These are phyloP conservation scores for Melinopterus prodromus DNA, from an alignment of 2,888 invertebrate species.

Conservation along the genomic window DNA sequence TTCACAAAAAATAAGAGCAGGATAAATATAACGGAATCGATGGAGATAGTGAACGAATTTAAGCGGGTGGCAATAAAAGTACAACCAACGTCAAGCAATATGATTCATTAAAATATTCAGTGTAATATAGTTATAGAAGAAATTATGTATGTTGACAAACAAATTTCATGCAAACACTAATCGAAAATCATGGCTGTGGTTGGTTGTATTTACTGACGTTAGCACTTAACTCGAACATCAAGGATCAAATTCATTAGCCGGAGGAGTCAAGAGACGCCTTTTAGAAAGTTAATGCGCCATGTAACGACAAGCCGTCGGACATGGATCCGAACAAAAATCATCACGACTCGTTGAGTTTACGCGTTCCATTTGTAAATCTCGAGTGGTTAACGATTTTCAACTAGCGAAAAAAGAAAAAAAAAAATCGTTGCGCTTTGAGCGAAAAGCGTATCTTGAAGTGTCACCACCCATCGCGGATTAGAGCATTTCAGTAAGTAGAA, in stretches of 20 bases:
- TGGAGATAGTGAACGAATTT: too few species aligned
- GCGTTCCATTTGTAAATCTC: background rate
- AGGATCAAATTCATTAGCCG: background rate
- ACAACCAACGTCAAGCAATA: too few species aligned
- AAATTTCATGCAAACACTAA: background rate
- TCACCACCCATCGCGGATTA: conserved; percentile 24
- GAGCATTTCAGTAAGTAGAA: conserved; percentile 21
- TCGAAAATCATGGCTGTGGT: background rate
- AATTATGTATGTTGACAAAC: background rate
- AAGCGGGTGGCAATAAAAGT: too few species aligned
- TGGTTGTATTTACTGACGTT: background rate
- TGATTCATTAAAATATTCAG: too few species aligned
- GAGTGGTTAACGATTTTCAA: background rate
- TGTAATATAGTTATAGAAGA: too few species aligned
- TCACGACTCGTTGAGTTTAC: background rate
- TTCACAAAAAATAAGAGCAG: too few species aligned
- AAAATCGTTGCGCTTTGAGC: background rate
- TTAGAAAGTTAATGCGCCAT: background rate
- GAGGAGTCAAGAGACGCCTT: background rate
- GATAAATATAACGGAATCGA: too few species aligned
- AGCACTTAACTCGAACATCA: background rate
- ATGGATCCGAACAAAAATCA: background rate
- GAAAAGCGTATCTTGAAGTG: conserved; percentile 15
- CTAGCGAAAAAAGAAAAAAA: background rate
- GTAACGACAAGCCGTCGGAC: background rate